Base-by-base conservation (phyloP, 2,888 invertebrate genomes). In the Drosophila recens region DNA sequence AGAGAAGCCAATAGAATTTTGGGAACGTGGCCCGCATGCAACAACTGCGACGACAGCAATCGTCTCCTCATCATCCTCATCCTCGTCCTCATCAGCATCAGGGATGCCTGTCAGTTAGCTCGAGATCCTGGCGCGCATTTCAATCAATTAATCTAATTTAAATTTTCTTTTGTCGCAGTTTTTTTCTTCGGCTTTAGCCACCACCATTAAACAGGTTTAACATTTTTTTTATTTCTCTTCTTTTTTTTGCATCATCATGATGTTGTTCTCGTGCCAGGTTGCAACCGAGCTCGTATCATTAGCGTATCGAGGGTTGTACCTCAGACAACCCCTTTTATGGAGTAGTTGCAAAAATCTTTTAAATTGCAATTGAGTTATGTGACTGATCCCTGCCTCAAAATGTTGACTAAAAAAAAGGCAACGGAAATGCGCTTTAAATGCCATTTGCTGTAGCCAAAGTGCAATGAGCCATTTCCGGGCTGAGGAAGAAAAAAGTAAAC, bases 131-230 rank as follows among this genome's bases (percentile, higher is more conserved):
- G 53, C 68, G 61, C 84, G 86, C 80, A 80, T 85, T 91, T 90
- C 90, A 90, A 90, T 91, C 91, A 91, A 91, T 91, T 91, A 91
- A 91, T 91, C 91, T 91, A 91, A 91, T 91, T 91, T 91, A 85
- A 90, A 91, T 86, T 86, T 86, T 76, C 74, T 74, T 88, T 87
- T 88, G 89, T 84, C 75, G 81, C 61, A 23, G 30, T 36, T 77
- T 67, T 74, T 57, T 34, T 34, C 52, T 52, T 20, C 46, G 54
- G 33, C 51, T 43, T 65, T 36, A 67, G 73, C 57, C 85, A 89
- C 85, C 87, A 87, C 85, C 89, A 63, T 81, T 75, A 80, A 87
- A 87, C 87, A 77, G 82, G 89, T 84, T 85, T 68, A 72, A 53
- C 64, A 67, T 67, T 62, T 46, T 46, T 42, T 61, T 70, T 83